These are phyloP conservation scores for Pristionchus fissidentatus DNA, from an alignment of 2,888 invertebrate genomes.

Conservation along the genomic window DNA sequence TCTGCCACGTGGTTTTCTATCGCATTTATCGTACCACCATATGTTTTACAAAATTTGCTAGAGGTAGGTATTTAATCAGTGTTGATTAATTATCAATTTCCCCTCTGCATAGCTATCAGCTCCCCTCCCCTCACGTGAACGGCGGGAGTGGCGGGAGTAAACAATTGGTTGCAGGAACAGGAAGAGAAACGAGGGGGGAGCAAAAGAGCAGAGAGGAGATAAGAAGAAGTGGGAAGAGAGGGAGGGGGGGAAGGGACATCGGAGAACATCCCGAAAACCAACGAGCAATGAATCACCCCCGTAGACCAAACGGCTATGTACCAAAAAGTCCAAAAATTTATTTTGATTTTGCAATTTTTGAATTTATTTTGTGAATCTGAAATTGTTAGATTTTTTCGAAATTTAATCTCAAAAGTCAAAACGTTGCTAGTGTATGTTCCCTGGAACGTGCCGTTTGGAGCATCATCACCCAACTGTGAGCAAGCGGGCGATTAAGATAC, in stretches of 20 bases:
- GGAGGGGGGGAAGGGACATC: not conserved
- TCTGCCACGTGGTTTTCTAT: no score
- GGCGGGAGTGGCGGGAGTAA: conserved; percentile 2
- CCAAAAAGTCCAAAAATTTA: not conserved
- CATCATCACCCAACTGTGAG: no score
- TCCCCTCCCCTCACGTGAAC: not conserved
- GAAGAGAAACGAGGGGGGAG: conserved; percentile 19
- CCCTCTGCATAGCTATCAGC: not conserved
- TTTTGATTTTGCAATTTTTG: no score
- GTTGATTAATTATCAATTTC: not conserved
- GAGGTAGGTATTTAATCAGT: no score
- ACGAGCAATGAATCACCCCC: not conserved
- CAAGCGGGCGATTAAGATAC: no score
- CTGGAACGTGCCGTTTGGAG: no score
- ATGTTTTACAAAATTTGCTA: no score
- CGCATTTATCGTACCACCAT: no score
- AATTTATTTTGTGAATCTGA: no score
- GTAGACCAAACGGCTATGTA: not conserved
- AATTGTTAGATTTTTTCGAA: no score
- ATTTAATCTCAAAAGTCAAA: no score
- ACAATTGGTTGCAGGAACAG: conserved; percentile 9
- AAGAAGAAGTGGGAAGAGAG: not conserved
- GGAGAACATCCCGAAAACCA: not conserved
- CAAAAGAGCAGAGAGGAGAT: conserved; percentile 5
- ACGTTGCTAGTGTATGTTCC: no score